A percentile compares a stretch with the other conserved stretches of the same genome.
These are phyloP conservation scores for Mormyrops boulengeri DNA, from an alignment of 2,797 vertebrate species.

Conservation along the genomic window DNA sequence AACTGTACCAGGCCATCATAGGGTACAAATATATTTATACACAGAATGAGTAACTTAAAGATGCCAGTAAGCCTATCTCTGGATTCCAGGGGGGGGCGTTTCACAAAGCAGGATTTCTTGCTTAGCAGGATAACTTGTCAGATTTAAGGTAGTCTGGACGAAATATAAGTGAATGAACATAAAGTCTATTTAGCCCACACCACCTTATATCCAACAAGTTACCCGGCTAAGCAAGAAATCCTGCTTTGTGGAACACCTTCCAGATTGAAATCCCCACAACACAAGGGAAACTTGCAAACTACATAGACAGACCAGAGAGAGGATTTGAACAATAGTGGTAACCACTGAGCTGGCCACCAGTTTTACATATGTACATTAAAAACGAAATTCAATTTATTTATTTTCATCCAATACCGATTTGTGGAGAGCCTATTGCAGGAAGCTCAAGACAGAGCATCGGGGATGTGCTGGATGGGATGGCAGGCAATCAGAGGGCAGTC, in stretches of 20 bases:
- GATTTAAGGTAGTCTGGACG: too few relatives aligned
- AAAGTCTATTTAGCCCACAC: too few relatives aligned
- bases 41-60: background rate
- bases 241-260: too few relatives aligned
- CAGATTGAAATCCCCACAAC: background rate
- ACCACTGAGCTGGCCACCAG: background rate
- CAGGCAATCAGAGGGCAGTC: background rate
- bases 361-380: background rate
- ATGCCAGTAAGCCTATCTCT: background rate
- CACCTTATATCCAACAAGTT: too few relatives aligned
- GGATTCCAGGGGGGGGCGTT: background rate
- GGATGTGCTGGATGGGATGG: background rate
- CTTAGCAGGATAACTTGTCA: too few relatives aligned
- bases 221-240: too few relatives aligned
- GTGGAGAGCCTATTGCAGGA: background rate
- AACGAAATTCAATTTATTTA: background rate
- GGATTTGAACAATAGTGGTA: background rate
- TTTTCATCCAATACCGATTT: background rate
- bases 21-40: background rate
- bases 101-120: too few relatives aligned
- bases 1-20: background rate
- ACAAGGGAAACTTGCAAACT: conserved; percentile 27
- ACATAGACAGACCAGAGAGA: background rate
- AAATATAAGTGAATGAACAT: too few relatives aligned
- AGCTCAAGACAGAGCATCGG: background rate